Base-by-base conservation (phyloP, 1,140 invertebrate species). In the Polypedilum vanderplanki region DNA sequence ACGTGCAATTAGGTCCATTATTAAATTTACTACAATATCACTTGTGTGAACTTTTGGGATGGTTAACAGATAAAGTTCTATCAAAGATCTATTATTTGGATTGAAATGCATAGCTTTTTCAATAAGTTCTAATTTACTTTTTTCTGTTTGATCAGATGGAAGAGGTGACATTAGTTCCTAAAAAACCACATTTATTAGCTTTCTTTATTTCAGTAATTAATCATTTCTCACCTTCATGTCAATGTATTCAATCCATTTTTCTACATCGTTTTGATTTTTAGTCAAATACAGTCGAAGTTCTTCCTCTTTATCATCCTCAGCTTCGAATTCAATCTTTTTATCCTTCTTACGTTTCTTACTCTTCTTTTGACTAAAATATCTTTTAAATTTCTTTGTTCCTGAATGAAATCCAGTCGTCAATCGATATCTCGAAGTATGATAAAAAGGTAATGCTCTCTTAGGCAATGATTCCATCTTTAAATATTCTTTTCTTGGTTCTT, bases 241-340 rank as follows among this genome's bases (percentile, higher is more conserved):
- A 22, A 70, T 70, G 18, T 70, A 70, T 22, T 70, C 17, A 8
- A 70, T 18, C 65, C 65, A 70, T 18, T 70, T 70, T 9, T 70
- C 65, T 1, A 70, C 20, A 18, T 70, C 17, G 20, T 70, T 18
- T 20, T n/a, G 65, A 70, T 70, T 70, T 22, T 70, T 20, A 20
- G 9, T 70, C 17, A 70, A 20, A 20, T 70, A 20, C 5, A 20
- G 0, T 18, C 17, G 17, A n/a, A 70, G 80, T 73, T 82, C 3
- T n/a, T 57, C 3, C 46, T 4, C 65, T 70, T 70, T 18, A 70
- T 70, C 65, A 18, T 20, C 5, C 10, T 18, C 65, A 20, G 65
- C 15, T 8, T 20, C 65, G 24, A 33, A 20, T 70, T 18, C 17
- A 70, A 18, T 20, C 5, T 33, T 33, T 33, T 33, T 33, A 1